Conservation (phyloP, 2,888 invertebrate genomes). For the Pheosia tremula region DNA sequence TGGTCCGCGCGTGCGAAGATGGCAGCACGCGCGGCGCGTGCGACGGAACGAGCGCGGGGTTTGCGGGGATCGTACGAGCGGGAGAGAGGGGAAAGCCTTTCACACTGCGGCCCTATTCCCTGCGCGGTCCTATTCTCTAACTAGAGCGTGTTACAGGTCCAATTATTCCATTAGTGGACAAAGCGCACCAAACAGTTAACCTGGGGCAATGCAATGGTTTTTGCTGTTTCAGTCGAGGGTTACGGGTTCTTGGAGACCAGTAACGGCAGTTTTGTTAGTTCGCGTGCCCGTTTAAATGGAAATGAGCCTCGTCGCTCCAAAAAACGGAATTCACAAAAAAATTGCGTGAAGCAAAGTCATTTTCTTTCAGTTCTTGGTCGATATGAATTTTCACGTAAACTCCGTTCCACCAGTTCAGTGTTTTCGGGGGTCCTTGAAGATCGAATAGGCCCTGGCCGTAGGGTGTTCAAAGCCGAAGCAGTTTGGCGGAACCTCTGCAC, state of each 20-base stretch:
- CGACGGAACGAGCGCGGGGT: too few species aligned
- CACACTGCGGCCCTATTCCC: neutral
- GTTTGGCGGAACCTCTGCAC: conserved; percentile 30
- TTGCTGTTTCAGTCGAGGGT: neutral
- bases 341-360: too few species aligned
- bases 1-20: too few species aligned
- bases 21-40: too few species aligned
- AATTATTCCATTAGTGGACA: neutral
- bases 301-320: too few species aligned
- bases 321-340: too few species aligned
- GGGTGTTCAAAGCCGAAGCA: conserved; percentile 25
- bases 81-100: neutral
- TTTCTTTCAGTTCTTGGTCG: conserved; percentile 15
- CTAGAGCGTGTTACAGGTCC: neutral
- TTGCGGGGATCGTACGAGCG: too few species aligned
- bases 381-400: conserved; percentile 19
- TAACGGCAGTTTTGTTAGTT: neutral
- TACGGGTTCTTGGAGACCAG: neutral
- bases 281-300: conserved; percentile 11
- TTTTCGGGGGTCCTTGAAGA: conserved; percentile 27
- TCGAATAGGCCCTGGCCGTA: conserved; percentile 30
- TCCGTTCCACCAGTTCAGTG: conserved; percentile 26
- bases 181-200: neutral
- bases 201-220: neutral
- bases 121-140: neutral